Evolutionary conservation across 2,113 vertebrate genomes (phyloP), one percentile per base, ranked within the genome.

Genomic region (Channa argus): DNA sequence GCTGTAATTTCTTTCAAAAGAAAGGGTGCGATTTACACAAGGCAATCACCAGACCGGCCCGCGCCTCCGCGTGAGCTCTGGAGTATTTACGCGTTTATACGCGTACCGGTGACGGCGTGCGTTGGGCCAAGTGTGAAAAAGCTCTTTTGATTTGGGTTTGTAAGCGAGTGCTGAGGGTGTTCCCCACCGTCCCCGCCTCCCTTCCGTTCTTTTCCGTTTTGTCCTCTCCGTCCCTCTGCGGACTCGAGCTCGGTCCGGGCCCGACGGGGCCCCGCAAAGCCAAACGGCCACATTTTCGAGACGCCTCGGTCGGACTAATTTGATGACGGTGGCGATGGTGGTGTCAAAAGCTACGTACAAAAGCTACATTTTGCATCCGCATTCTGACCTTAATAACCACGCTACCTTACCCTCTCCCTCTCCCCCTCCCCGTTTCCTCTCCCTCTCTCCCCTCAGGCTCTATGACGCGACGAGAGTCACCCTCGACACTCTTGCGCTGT

Each of bases 391-490:
- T 85, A 55, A 85, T 89, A 88, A 84, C 65, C 68, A 80, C 67
- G 6, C 61, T 62, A 0, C 63, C 70, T 78, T 70, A 47, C 64
- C 52, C 80, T 78, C 41, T 63, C 47, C 12, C 37, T 58, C 59
- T 71, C 33, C 41, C 50, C 58, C 33, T 38, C 37, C 56, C 36
- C 52, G 0, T 55, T 9, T 13, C 73, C 54, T 41, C 58, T 63
- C 14, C 43, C 83, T 86, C 63, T 85, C 70, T 82, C 58, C 86
- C 67, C 69, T 53, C 85, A 94, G 92, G 91, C 93, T 86, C 90
- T 93, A 93, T 94, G 92, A 94, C 92, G 92, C 70, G 91, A 90
- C 88, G 89, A 91, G 91, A 89, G 87, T 89, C 85, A 83, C 89
- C 82, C 82, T 86, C 89, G 74, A 90, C 88, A 82, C 85, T 86